These are phyloP conservation scores for Alligator mississippiensis DNA, from an alignment of 2,113 vertebrate species.

Conservation along the genomic window DNA sequence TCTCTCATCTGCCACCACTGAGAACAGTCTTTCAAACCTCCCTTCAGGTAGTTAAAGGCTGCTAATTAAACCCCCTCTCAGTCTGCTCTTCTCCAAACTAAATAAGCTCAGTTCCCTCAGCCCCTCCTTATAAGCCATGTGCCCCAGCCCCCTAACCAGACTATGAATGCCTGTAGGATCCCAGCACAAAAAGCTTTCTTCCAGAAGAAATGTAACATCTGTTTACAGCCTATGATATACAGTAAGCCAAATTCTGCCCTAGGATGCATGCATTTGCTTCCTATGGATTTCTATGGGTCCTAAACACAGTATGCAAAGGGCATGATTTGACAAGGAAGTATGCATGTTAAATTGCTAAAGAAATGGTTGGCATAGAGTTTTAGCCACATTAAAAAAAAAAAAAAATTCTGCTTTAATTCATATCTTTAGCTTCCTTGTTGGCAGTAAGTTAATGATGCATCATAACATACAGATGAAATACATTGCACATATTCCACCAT, in stretches of 20 bases:
- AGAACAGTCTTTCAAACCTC: too few relatives aligned
- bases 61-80: too few relatives aligned
- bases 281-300: background rate
- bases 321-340: background rate
- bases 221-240: background rate
- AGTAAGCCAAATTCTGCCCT: background rate
- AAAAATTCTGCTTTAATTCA: background rate
- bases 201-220: background rate
- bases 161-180: too few relatives aligned
- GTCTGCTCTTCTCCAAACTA: too few relatives aligned
- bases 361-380: background rate
- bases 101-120: too few relatives aligned
- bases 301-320: background rate
- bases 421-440: constrained; percentile 34
- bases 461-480: constrained; percentile 49
- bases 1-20: too few relatives aligned
- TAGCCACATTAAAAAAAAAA: background rate
- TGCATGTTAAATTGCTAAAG: accelerated
- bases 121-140: too few relatives aligned
- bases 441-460: background rate
- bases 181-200: too few relatives aligned
- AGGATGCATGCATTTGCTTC: background rate
- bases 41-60: too few relatives aligned
- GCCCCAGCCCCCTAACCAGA: too few relatives aligned
- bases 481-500: constrained; percentile 53